These are phyloP conservation scores for Myotis findleyi DNA, from an alignment of 2,797 vertebrate genomes.

Conservation along the genomic window DNA sequence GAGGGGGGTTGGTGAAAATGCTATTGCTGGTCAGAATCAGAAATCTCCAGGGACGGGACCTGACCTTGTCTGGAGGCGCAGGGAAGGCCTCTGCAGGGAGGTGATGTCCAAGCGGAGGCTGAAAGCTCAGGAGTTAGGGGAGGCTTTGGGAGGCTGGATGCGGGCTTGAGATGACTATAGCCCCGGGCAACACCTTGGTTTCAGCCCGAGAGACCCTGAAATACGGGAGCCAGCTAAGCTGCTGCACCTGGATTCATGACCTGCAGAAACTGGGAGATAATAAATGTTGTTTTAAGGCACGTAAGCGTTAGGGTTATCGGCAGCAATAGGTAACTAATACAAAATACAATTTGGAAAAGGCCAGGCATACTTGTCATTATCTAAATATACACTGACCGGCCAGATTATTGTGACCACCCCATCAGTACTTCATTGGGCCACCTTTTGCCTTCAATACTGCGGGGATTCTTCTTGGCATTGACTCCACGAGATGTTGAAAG, in stretches of 20 bases:
- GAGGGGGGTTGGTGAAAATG: background rate
- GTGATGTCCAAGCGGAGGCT: background rate
- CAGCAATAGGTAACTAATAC: background rate
- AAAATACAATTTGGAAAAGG: background rate
- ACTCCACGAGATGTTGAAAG: too few species aligned
- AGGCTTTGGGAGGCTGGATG: background rate
- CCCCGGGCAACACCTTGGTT: background rate
- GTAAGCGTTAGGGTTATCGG: background rate
- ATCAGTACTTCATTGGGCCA: too few species aligned
- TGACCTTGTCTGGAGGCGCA: background rate
- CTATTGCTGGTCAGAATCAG: background rate
- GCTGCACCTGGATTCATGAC: background rate
- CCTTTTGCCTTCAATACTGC: too few species aligned
- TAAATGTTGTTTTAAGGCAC: background rate
- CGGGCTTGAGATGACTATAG: background rate
- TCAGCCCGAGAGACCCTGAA: background rate
- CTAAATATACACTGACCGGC: background rate
- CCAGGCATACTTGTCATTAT: background rate
- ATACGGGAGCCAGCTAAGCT: background rate
- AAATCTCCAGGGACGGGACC: background rate
- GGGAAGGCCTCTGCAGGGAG: background rate
- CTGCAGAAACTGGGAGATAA: background rate
- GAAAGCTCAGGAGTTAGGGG: background rate
- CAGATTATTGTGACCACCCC: too few species aligned
- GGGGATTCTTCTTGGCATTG: too few species aligned